These are phyloP conservation scores for Oxyura jamaicensis DNA, from an alignment of 2,113 vertebrate species.

Conservation along the genomic window DNA sequence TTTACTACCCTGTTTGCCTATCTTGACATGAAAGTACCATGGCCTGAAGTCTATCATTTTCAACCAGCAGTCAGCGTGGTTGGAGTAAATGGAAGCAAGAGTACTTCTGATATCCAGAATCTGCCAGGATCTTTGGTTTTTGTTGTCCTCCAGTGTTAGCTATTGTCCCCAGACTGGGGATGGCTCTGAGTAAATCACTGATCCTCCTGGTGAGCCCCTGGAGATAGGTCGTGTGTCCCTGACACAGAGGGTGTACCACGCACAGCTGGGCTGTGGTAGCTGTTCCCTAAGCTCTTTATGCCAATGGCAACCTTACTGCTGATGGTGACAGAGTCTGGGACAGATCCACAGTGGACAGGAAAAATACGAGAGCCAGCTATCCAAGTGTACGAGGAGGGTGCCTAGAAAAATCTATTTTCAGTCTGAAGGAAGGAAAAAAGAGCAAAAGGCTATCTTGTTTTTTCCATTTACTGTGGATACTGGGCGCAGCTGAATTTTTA, in stretches of 20 bases:
- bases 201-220: background rate
- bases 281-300: background rate
- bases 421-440: background rate
- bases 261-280: background rate
- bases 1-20: background rate
- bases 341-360: background rate
- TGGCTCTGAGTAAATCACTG: background rate
- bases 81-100: background rate
- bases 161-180: background rate
- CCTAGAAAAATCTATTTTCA: background rate
- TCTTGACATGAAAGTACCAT: background rate
- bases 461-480: background rate
- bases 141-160: background rate
- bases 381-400: background rate
- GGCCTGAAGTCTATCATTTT: background rate
- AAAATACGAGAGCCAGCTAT: background rate
- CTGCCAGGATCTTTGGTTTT: background rate
- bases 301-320: background rate
- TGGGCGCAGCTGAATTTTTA: background rate
- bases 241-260: fast-evolving
- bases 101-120: background rate
- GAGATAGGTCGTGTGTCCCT: background rate
- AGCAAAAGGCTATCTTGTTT: background rate
- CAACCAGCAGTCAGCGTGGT: background rate
- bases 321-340: background rate